Percentiles rank a stretch among this genome's conserved stretches.
Conservation (phyloP, 2,797 vertebrate genomes). For the Cottoperca gobio region DNA sequence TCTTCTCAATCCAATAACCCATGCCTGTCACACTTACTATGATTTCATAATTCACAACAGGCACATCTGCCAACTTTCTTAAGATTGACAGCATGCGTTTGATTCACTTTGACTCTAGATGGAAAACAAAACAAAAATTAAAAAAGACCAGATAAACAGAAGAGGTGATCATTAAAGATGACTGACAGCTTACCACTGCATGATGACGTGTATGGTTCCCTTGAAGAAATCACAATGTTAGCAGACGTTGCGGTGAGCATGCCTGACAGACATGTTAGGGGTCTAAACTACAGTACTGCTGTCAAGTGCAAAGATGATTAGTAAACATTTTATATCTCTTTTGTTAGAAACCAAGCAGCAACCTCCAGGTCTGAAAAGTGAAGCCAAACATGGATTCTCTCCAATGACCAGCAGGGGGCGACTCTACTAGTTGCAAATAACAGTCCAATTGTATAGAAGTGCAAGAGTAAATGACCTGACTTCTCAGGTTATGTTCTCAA, state of each 20-base stretch:
- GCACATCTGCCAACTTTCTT: constrained; percentile 61
- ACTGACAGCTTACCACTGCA: constrained; percentile 41
- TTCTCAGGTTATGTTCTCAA: no score
- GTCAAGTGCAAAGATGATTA: constrained; percentile 15
- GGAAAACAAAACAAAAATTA: constrained; percentile 28
- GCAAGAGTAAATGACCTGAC: no score
- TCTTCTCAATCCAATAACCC: constrained; percentile 60
- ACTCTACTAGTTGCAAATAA: no score
- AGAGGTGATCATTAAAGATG: constrained; percentile 52
- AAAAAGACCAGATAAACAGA: constrained; percentile 36
- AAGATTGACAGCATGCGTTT: constrained; percentile 43
- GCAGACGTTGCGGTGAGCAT: not conserved
- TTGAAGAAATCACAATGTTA: constrained; percentile 18
- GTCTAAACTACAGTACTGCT: constrained; percentile 21
- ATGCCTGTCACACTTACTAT: constrained; percentile 52
- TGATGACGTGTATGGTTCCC: constrained; percentile 4
- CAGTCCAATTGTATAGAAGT: no score
- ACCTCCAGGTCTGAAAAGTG: no score
- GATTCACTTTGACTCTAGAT: constrained; percentile 39
- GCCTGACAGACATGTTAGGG: constrained; percentile 31
- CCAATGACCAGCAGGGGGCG: no score
- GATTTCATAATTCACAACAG: constrained; percentile 58
- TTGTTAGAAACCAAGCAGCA: constrained; percentile 27
- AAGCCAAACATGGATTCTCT: no score
- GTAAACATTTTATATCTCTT: constrained; percentile 9